Conservation (phyloP, 1,140 invertebrate genomes). For the Calephelis virginiensis region DNA sequence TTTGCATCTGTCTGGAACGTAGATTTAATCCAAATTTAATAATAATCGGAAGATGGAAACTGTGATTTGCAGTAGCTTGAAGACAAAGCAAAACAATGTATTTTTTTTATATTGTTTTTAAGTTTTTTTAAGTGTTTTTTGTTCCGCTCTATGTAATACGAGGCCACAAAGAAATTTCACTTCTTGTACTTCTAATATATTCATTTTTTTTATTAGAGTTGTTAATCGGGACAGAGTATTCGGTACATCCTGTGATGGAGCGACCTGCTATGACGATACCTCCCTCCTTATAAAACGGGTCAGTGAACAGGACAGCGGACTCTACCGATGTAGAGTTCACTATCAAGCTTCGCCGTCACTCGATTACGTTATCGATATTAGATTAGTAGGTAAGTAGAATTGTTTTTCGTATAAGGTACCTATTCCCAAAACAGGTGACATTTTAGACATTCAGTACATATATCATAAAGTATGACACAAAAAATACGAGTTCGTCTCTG, state of each 20-base stretch:
- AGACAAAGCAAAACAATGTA: too few relatives aligned
- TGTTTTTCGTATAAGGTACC: neutral
- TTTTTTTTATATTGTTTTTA: too few relatives aligned
- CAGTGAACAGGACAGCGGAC: constrained; percentile 46
- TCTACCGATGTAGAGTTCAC: constrained; percentile 61
- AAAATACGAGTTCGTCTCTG: neutral
- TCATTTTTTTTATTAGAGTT: constrained; percentile 35
- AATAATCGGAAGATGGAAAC: too few relatives aligned
- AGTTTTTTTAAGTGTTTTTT: too few relatives aligned
- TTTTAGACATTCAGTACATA: too few relatives aligned
- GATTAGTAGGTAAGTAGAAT: constrained; percentile 55
- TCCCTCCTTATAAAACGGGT: constrained; percentile 54
- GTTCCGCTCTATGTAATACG: too few relatives aligned
- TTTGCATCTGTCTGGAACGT: too few relatives aligned
- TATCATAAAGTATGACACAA: too few relatives aligned
- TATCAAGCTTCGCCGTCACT: constrained; percentile 62
- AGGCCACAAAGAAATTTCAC: too few relatives aligned
- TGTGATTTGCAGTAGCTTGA: too few relatives aligned
- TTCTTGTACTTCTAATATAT: too few relatives aligned
- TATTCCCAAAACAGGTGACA: neutral
- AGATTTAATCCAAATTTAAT: too few relatives aligned
- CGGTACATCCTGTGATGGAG: constrained; percentile 44
- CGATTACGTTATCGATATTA: constrained; percentile 59
- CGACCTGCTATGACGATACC: constrained; percentile 53
- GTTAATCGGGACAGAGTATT: constrained; percentile 41